Evolutionary conservation across 1,140 invertebrate genomes (phyloP).

Genomic region (Lordiphosa clarofinis): DNA sequence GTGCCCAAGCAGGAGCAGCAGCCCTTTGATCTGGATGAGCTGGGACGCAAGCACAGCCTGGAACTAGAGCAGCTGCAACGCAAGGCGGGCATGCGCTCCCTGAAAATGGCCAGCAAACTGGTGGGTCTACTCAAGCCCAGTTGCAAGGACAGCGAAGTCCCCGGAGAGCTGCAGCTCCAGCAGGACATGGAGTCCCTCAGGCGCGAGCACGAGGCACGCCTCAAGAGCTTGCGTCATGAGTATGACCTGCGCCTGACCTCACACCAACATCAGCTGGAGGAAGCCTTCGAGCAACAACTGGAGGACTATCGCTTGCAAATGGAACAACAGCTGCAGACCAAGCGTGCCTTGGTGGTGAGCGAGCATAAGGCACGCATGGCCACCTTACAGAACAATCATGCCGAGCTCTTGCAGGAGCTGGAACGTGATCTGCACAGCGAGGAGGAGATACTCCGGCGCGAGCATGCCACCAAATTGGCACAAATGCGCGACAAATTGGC

Average conservation of each 20-base stretch:
- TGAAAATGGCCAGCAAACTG: conserved; percentile 57
- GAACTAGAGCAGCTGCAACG: conserved; percentile 77
- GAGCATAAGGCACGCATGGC: conserved; percentile 81
- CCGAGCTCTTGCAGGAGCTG: conserved; percentile 81
- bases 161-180: conserved; percentile 51
- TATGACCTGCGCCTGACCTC: conserved; percentile 81
- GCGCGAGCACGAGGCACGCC: conserved; percentile 79
- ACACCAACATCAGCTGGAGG: conserved; percentile 81
- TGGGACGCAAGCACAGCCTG: conserved; percentile 56
- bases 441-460: conserved; percentile 82
- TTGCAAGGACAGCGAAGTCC: neutral
- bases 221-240: conserved; percentile 80
- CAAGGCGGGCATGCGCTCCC: conserved; percentile 42
- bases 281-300: conserved; percentile 79
- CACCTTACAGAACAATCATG: conserved; percentile 81
- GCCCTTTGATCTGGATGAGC: conserved; percentile 63
- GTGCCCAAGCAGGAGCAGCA: conserved; percentile 5
- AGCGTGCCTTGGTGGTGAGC: conserved; percentile 79
- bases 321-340: conserved; percentile 80
- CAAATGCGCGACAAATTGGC: conserved; percentile 83
- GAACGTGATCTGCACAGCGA: conserved; percentile 83
- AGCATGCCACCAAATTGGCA: conserved; percentile 84
- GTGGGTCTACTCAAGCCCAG: conserved; percentile 44
- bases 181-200: conserved; percentile 66
- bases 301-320: conserved; percentile 57